Base-by-base conservation (phyloP, 2,797 vertebrate genomes). In the Acanthiza pusilla region DNA sequence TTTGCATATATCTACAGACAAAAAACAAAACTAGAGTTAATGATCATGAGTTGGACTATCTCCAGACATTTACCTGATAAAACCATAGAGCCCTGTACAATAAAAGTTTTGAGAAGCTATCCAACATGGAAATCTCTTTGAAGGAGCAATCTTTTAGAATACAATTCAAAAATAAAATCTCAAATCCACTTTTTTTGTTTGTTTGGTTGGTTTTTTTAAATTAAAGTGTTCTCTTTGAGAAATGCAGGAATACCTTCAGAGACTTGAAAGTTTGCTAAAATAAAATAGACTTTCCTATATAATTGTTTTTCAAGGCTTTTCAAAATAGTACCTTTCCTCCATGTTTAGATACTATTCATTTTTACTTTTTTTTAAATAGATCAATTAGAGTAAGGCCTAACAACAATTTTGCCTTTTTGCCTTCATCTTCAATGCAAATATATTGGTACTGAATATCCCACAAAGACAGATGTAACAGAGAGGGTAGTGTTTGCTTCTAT, bases 1-100 rank as follows among this genome's bases (percentile, higher is more conserved):
- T 99, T 99, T 99, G 99, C 99, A 99, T 99, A 99, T 99, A 99
- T 99, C 99, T 98, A 91, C 18, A 94, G 79, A 94, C 34, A 89
- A 94, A 96, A 58, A 77, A 82, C 12, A 93, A 92, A 95, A 77
- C 21, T 25, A 72, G 34, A 43, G 92, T 96, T 67, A 97, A 92
- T 0, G 6, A 6, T n/a, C 23, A 67, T 23, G 43, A 40, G 43
- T n/a, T 45, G 55, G 18, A 86, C 42, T 29, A 83, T 20, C 11
- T 51, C 68, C 15, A 51, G 29, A 70, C 55, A 45, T 70, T 73
- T 76, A 62, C 16, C 22, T 81, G 29, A 67, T 32, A 85, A 63
- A 79, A 84, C n/a, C 3, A 2, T 16, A 79, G 38, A n/a, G 26
- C 22, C 2, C n/a, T 47, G 21, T 20, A 75, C 1, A 3, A 54